These are phyloP conservation scores for Drosophila antonietae DNA, from an alignment of 2,888 invertebrate genomes.

Conservation along the genomic window DNA sequence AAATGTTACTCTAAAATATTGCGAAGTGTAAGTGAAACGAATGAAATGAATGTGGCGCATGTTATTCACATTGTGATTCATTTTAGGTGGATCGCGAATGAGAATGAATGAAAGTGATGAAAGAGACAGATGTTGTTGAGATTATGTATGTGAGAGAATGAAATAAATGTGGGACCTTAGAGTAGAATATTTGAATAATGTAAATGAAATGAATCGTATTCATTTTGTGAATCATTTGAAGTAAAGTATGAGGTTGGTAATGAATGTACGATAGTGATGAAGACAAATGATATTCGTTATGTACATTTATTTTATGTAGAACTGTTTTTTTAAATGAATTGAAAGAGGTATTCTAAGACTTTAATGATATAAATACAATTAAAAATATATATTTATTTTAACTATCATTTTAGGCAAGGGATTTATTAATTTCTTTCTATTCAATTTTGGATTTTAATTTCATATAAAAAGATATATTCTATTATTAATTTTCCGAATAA, in stretches of 20 bases:
- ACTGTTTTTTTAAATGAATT: too few species aligned
- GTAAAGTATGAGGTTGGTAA: background rate
- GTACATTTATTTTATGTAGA: too few species aligned
- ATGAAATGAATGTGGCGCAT: background rate
- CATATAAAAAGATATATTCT: too few species aligned
- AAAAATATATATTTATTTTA: too few species aligned
- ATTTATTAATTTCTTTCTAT: too few species aligned
- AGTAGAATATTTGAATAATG: background rate
- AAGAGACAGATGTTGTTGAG: background rate
- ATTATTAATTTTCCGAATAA: too few species aligned
- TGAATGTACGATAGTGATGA: background rate
- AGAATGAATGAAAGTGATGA: background rate
- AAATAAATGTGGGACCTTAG: background rate
- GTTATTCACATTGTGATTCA: background rate
- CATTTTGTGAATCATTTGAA: background rate
- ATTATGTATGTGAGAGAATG: background rate
- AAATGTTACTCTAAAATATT: background rate
- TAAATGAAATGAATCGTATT: background rate
- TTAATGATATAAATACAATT: too few species aligned
- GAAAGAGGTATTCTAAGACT: too few species aligned
- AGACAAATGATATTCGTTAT: background rate
- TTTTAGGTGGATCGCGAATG: background rate
- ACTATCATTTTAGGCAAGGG: too few species aligned
- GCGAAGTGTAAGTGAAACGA: background rate
- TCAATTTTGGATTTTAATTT: too few species aligned